Evolutionary conservation across 2,797 vertebrate genomes (phyloP).

Genomic region (Neosilurus mollespiculum): DNA sequence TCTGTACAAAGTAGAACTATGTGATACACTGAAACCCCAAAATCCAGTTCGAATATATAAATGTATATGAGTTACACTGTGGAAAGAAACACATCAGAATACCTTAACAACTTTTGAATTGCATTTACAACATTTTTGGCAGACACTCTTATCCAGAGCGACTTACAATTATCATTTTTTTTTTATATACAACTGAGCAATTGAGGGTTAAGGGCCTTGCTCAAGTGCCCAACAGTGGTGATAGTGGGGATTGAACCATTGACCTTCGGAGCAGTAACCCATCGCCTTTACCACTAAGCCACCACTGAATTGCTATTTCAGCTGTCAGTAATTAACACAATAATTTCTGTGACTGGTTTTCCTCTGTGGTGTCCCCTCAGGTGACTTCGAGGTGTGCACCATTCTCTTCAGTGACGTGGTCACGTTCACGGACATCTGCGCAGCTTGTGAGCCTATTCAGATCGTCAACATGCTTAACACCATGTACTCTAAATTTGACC

Average conservation of each 20-base stretch:
- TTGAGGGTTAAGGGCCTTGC: too few relatives aligned
- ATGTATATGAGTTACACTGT: neutral
- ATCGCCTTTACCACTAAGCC: too few relatives aligned
- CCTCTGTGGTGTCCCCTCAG: conserved; percentile 42
- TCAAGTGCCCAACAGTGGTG: too few relatives aligned
- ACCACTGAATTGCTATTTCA: neutral
- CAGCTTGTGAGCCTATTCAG: conserved; percentile 77
- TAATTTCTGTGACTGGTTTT: neutral
- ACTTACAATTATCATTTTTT: too few relatives aligned
- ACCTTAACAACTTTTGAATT: neutral
- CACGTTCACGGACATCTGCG: conserved; percentile 80
- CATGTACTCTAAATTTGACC: conserved; percentile 79
- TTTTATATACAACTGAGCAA: too few relatives aligned
- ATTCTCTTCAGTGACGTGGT: conserved; percentile 80
- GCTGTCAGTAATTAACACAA: neutral
- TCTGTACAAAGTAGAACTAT: neutral
- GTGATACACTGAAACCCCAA: neutral
- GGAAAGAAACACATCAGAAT: neutral
- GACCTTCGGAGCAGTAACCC: too few relatives aligned
- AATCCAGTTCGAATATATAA: neutral
- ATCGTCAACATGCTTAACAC: conserved; percentile 78
- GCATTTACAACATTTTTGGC: too few relatives aligned
- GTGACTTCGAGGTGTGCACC: conserved; percentile 78
- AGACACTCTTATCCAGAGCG: too few relatives aligned
- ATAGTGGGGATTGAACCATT: too few relatives aligned